Evolutionary conservation across 2,888 invertebrate species (phyloP).

Genomic region (Limnephilus marmoratus): DNA sequence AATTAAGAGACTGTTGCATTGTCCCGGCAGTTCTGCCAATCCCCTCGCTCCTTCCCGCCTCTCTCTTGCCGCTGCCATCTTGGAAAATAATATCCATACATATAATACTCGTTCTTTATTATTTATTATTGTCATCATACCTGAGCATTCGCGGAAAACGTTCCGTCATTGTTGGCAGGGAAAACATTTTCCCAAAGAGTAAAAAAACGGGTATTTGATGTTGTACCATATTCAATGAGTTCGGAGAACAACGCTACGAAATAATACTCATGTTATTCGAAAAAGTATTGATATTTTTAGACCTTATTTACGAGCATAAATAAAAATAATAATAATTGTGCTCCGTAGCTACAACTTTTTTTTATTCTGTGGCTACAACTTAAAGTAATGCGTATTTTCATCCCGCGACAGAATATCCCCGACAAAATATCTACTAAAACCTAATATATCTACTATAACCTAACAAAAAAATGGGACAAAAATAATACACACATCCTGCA

Average conservation of each 20-base stretch:
- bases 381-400: not conserved
- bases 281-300: not conserved
- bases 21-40: not conserved
- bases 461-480: too few species aligned
- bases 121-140: not conserved
- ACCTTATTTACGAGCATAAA: not conserved
- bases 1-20: conserved; percentile 8
- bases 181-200: not conserved
- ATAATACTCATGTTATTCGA: not conserved
- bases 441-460: too few species aligned
- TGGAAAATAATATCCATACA: not conserved
- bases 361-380: not conserved
- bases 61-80: not conserved
- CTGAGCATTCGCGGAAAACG: not conserved
- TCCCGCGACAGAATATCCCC: too few species aligned
- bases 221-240: not conserved
- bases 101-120: not conserved
- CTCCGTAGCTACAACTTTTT: not conserved
- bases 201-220: not conserved
- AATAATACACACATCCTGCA: too few species aligned
- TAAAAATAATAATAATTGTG: not conserved
- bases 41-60: not conserved
- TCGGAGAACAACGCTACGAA: not conserved
- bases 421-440: too few species aligned
- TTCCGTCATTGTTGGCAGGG: not conserved